A percentile compares a stretch with the other conserved stretches of the same genome.
Evolutionary conservation across 2,797 vertebrate genomes (phyloP).

Genomic region (Lophotriccus pileatus): DNA sequence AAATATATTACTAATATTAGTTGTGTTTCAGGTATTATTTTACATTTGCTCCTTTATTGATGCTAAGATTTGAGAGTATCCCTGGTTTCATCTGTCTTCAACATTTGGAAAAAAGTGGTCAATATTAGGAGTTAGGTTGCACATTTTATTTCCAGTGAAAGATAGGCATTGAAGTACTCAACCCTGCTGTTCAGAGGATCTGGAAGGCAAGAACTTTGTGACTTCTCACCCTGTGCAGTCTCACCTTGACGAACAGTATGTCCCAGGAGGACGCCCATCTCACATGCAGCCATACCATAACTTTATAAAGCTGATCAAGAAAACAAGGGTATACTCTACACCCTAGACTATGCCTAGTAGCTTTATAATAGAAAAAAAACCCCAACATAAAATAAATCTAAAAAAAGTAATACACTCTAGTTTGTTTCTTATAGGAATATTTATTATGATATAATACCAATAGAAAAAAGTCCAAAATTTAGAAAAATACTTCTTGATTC

Average conservation of each 20-base stretch:
- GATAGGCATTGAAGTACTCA: neutral
- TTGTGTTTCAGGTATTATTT: neutral
- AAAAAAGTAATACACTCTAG: neutral
- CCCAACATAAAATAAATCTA: neutral
- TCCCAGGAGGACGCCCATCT: neutral
- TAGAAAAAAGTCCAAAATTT: neutral
- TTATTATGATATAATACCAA: neutral
- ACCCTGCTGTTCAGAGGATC: neutral
- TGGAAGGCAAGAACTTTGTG: neutral
- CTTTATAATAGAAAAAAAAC: neutral
- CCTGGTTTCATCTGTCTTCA: neutral
- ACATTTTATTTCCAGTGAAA: neutral
- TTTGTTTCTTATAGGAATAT: neutral
- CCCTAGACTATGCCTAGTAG: neutral
- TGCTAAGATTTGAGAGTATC: neutral
- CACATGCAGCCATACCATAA: neutral
- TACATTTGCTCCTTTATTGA: neutral
- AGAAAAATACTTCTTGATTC: neutral
- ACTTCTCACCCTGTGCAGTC: neutral
- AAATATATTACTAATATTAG: neutral
- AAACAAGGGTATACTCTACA: neutral
- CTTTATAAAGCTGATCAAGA: neutral
- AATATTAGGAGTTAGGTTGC: neutral
- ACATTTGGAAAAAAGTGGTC: neutral
- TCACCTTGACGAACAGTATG: neutral